phyloP scores from a whole-genome alignment of 1,140 invertebrate genomes.

The Maniola jurtina region DNA sequence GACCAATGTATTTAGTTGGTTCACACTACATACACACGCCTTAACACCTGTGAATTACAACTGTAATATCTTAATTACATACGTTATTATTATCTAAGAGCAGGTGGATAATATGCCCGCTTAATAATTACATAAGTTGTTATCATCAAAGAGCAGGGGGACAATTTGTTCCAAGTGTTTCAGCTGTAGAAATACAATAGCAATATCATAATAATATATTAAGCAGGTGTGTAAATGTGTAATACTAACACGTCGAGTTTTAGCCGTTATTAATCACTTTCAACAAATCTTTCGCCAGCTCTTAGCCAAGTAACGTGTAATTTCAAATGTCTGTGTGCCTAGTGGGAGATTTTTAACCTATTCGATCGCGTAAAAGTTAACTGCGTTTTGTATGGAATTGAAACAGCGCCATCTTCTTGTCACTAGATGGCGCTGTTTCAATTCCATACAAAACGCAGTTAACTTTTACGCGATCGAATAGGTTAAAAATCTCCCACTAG shows the following conservation, averaged over 20 bases:
- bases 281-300: background rate
- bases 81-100: background rate
- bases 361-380: no score
- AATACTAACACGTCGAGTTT: background rate
- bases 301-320: constrained; percentile 13
- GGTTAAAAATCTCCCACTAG: no score
- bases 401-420: no score
- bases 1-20: background rate
- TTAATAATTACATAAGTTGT: background rate
- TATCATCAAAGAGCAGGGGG: background rate
- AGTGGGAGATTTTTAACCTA: no score
- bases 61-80: constrained; percentile 5
- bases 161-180: no score
- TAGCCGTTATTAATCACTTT: background rate
- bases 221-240: no score
- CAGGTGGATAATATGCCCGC: background rate
- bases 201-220: no score
- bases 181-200: no score
- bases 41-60: constrained; percentile 4
- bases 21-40: background rate
- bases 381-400: no score
- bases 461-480: no score
- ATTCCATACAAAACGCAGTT: no score
- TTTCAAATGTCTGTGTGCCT: constrained; percentile 25
- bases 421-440: no score